These are phyloP conservation scores for Prionace glauca DNA, from an alignment of 2,797 vertebrate species.

Conservation along the genomic window DNA sequence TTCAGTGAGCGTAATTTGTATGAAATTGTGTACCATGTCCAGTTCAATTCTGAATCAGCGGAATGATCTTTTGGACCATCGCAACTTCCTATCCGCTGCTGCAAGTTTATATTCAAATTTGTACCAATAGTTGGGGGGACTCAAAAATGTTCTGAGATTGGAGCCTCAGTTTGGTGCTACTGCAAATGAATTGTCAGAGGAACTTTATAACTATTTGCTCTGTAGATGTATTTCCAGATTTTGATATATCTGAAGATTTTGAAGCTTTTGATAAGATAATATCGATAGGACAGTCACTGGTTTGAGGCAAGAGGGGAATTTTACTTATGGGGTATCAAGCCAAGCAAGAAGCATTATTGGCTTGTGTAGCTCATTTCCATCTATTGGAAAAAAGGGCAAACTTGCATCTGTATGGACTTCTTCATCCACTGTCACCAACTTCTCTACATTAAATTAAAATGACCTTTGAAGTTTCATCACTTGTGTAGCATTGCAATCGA, in stretches of 20 bases:
- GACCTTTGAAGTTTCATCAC: not conserved
- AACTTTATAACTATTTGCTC: not conserved
- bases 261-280: not conserved
- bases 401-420: not conserved
- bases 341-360: not conserved
- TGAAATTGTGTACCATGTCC: not conserved
- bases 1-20: not conserved
- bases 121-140: not conserved
- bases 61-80: not conserved
- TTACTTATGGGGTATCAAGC: not conserved
- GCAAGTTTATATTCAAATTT: not conserved
- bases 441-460: not conserved
- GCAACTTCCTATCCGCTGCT: not conserved
- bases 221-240: not conserved
- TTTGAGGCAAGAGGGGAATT: not conserved
- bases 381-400: not conserved
- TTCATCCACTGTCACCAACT: not conserved
- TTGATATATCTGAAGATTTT: not conserved
- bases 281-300: not conserved
- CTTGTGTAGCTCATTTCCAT: not conserved
- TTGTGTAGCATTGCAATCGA: not conserved
- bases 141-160: not conserved
- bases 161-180: not conserved
- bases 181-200: not conserved
- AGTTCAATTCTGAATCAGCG: not conserved